Base-by-base conservation (phyloP, 2,113 vertebrate genomes). In the Pachycephala philippinensis region DNA sequence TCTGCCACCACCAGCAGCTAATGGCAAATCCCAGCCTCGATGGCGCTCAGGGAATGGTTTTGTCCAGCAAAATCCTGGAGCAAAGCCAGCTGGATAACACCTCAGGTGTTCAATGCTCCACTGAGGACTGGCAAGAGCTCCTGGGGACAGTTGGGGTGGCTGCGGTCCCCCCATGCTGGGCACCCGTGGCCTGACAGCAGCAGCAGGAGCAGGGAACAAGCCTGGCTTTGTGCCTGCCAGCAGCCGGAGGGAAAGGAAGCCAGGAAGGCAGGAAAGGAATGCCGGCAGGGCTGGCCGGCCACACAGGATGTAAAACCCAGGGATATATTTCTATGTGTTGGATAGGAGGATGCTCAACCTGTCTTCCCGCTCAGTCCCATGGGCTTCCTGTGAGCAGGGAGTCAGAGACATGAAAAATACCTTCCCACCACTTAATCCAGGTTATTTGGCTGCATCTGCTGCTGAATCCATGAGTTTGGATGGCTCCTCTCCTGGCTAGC, bases 161-260 rank as follows among this genome's bases (percentile, higher is more conserved):
- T 0, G 3, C 0, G 0, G 42, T 27, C 8, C 53, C 61, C 21
- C 22, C 57, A 22, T 0, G 6, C 6, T 8, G 33, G 30, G 63
- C 44, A 3, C 54, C 37, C 4, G 4, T 6, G 31, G 66, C 74
- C 70, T 35, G 28, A 31, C 27, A 59, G 72, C n/a, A 56, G 59
- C 3, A 6, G 60, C n/a, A 72, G 54, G 26, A 87, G 74, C 56
- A 21, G 71, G 47, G 74, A 85, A 68, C 31, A 61, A 69, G 37
- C 39, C 61, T 7, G 16, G 52, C 57, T 80, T 82, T 68, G 83
- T 74, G 57, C 65, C 52, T 15, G 2, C 11, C 2, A 4, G 68
- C 64, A 84, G 35, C 22, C 0, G 1, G 47, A 70, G n/a, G n/a
- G 49, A 71, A 61, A 66, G 69, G 53, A 35, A 59, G 75, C 26